Evolutionary conservation across 1,140 invertebrate species (phyloP).

Genomic region (Atta colombica): DNA sequence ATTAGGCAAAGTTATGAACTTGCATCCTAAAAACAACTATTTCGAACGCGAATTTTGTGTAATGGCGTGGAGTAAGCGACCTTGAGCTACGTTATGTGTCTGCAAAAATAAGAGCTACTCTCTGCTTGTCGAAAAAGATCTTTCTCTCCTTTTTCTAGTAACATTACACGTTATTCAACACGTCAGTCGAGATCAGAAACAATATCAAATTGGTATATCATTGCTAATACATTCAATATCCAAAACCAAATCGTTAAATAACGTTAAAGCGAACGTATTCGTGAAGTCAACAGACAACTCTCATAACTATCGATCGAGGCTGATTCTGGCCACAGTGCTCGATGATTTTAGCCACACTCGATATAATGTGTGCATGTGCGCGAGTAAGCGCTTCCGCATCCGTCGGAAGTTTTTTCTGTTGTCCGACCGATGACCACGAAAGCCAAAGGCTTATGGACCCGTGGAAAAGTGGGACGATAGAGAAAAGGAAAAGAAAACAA

Average conservation of each 20-base stretch:
- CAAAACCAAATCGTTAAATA: conserved; percentile 2
- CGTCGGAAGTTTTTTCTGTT: conserved; percentile 13
- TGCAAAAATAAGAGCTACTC: conserved; percentile 39
- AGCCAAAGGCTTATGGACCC: background rate
- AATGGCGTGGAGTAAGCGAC: background rate
- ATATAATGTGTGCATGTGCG: background rate
- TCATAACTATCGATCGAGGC: background rate
- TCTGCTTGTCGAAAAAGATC: background rate
- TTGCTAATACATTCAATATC: background rate
- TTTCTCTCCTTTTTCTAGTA: background rate
- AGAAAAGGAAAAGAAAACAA: conserved; percentile 4
- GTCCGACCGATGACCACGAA: conserved; percentile 14
- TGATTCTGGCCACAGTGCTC: background rate
- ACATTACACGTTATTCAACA: background rate
- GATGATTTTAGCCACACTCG: background rate
- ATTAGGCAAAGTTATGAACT: no score
- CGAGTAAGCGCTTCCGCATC: background rate
- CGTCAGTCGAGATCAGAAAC: conserved; percentile 6
- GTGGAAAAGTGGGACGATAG: background rate
- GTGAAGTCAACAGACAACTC: background rate
- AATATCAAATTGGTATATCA: background rate
- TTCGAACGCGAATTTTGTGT: conserved; percentile 10
- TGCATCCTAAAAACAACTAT: conserved; percentile 6
- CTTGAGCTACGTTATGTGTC: conserved; percentile 38
- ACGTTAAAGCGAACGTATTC: background rate